Evolutionary conservation across 2,888 invertebrate species (phyloP).

Genomic region (Harmothoe impar): DNA sequence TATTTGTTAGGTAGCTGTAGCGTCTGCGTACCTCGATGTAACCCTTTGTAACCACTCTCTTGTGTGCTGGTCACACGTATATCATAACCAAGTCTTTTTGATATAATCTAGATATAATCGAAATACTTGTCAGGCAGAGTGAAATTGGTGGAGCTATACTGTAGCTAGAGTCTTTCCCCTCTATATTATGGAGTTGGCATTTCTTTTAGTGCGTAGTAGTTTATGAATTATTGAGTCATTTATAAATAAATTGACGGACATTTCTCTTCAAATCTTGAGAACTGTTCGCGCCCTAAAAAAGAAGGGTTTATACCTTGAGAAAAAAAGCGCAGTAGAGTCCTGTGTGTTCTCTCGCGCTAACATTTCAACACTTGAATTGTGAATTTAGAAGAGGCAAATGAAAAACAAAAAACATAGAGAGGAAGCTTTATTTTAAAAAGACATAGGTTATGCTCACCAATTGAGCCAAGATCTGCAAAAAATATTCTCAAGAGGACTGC

Average conservation of each 20-base stretch:
- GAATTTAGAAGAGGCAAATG: neutral
- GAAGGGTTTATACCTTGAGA: neutral
- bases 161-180: constrained; percentile 15
- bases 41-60: neutral
- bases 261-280: neutral
- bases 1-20: neutral
- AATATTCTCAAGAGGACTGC: neutral
- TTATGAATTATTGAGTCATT: too few relatives aligned
- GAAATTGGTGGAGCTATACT: neutral
- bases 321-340: neutral
- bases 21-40: neutral
- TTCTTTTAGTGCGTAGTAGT: too few relatives aligned
- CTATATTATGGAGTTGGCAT: neutral
- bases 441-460: neutral
- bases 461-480: constrained; percentile 20
- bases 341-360: neutral
- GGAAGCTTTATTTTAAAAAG: neutral
- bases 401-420: too few relatives aligned
- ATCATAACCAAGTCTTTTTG: neutral
- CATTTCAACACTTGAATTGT: constrained; percentile 40
- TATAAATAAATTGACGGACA: too few relatives aligned
- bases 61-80: constrained; percentile 8
- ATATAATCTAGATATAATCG: too few relatives aligned
- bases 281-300: neutral
- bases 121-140: neutral